Base-by-base conservation (phyloP, 2,888 invertebrate genomes). In the Hartigia nigra region DNA sequence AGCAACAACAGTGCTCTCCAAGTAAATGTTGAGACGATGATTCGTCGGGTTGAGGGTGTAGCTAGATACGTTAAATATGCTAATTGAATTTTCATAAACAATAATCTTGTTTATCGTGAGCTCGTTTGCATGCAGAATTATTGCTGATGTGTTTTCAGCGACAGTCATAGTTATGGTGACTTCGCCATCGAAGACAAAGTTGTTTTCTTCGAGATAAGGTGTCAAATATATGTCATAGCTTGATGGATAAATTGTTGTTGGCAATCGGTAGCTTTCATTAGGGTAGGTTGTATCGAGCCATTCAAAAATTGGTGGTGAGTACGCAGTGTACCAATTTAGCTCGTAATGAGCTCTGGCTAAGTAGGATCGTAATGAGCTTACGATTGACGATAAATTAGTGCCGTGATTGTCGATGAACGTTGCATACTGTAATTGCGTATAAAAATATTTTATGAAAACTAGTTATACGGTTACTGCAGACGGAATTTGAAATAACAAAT, bases 231-330 rank as follows among this genome's bases (percentile, higher is more conserved):
- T 92, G 31, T 92, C 92, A 85, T 95, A 95, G 82, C 92, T 92
- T 0, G 89, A 90, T 0, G 95, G 95, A n/a, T 85, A 86, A 0
- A 94, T 91, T 72, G 94, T 93, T 78, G 91, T 93, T 0, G 97
- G 96, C 80, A 97, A 91, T 85, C 97, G 93, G 1, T 94, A 94
- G 9, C 87, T 85, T 1, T 76, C 3, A 1, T 23, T 76, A 1
- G 80, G 78, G 81, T 88, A 88, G 12, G 78, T 79, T 9, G 1
- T 80, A 9, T 87, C 85, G 31, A 91, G 76, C 87, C 86, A 87
- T n/a, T 82, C 77, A n/a, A 81, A 84, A 35, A 91, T 87, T 72
- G 12, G 76, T 4, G 86, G 86, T 3, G 83, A 81, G 36, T 86
- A 55, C 1, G 37, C 81, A 0, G 84, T 77, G 74, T 84, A 87